Percentiles rank a stretch among this genome's conserved stretches.
Conservation (phyloP, 1,140 invertebrate species). For the Trissolcus basalis region DNA sequence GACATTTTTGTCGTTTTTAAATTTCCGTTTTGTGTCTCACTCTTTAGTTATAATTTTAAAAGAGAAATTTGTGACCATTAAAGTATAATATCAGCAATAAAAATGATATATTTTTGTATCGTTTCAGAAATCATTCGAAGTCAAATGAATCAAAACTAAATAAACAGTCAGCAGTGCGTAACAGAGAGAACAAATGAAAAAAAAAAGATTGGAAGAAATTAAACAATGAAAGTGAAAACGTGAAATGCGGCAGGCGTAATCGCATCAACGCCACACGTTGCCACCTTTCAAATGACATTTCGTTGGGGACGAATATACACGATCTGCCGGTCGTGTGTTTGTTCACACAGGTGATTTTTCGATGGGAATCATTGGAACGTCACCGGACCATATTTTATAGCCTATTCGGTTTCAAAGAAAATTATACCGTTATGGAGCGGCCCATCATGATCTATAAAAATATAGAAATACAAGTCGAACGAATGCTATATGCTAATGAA, state of each 20-base stretch:
- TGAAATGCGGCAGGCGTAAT: slow-evolving; percentile 11
- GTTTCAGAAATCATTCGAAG: too few species aligned
- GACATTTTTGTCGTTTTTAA: too few species aligned
- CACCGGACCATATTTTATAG: slow-evolving; percentile 14
- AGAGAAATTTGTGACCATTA: too few species aligned
- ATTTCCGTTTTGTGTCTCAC: too few species aligned
- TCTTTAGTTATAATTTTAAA: too few species aligned
- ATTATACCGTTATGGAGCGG: slow-evolving; percentile 30
- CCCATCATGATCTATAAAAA: slow-evolving; percentile 24
- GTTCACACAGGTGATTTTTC: slow-evolving; percentile 11
- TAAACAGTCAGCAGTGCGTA: slow-evolving; percentile 8
- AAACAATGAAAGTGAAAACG: slow-evolving; percentile 40
- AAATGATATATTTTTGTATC: too few species aligned
- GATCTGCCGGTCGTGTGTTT: neutral
- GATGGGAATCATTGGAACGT: slow-evolving; percentile 13
- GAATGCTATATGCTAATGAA: slow-evolving; percentile 44
- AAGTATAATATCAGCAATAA: too few species aligned
- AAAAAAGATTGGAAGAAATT: slow-evolving; percentile 9
- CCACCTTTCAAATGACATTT: neutral
- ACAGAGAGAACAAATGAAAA: slow-evolving; percentile 31
- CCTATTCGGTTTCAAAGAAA: slow-evolving; percentile 33
- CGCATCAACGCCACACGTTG: slow-evolving; percentile 1
- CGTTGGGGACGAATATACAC: neutral
- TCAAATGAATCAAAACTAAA: neutral
- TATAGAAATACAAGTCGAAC: slow-evolving; percentile 29